Evolutionary conservation across 1,140 invertebrate genomes (phyloP), one percentile per base, ranked within the genome.

Genomic region (Grapholita molesta): DNA sequence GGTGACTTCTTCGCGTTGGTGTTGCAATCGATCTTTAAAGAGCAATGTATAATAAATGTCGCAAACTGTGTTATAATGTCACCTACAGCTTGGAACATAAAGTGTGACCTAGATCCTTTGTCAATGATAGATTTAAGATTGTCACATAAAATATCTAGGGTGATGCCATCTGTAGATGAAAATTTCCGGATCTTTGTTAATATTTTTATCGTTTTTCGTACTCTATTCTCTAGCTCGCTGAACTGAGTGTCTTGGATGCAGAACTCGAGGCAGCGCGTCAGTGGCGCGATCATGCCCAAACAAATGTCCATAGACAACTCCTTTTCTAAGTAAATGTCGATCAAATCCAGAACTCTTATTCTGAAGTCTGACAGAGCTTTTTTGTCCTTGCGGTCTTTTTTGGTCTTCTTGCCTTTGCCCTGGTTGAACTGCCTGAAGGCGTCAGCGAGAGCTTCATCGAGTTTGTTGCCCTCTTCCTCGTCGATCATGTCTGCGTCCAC

Each of bases 401-500:
- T 95, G 0, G 88, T 85, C 78, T 93, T 93, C 30, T 89, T 93
- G 8, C 88, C 85, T 75, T 93, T 93, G 70, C 93, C 94, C 70
- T 95, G 92, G 71, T 93, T 93, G 67, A 95, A 93, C 66, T 94
- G 92, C 77, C 93, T 94, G 78, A 97, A 97, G 1, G 95, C 95
- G 48, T 94, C 93, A 0, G 94, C 94, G 24, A 97, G 82, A 1
- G 95, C 95, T 75, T 94, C 89, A 78, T 97, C 94, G 3, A 97
- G 85, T 71, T 94, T 94, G 72, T 94, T 94, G 4, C 96, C 96
- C 83, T 96, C 95, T 72, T 94, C 95, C 76, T 97, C 96, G 69
- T 93, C 93, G 48, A 97, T 94, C 72, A 96, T 93, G 79, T 97
- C 96, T 15, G 96, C 93, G 74, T 97, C 95, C 7, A 96, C 90